Conservation (phyloP, 2,113 vertebrate species). For the Ictalurus punctatus region DNA sequence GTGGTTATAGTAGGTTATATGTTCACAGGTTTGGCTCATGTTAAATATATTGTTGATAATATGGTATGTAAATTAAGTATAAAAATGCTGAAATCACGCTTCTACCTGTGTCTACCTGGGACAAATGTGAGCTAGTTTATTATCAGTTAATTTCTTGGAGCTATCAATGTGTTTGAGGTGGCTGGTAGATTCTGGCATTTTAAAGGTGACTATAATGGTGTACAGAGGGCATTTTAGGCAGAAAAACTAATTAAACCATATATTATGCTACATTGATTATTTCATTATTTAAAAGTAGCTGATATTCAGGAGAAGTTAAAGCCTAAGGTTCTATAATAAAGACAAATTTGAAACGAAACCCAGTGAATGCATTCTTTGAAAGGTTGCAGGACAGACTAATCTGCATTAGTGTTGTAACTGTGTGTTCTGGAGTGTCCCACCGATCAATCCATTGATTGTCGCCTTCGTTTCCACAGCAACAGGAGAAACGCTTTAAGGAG, state of each 20-base stretch:
- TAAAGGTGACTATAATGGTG: not conserved
- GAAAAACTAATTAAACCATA: not conserved
- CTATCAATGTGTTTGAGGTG: not conserved
- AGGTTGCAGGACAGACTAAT: slow-evolving; percentile 18
- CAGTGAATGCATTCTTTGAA: not conserved
- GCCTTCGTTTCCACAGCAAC: slow-evolving; percentile 41
- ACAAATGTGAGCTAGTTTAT: not conserved
- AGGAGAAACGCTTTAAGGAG: slow-evolving; percentile 28
- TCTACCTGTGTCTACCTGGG: too few relatives aligned
- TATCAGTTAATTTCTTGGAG: not conserved
- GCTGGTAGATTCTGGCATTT: not conserved
- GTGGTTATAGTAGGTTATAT: not conserved
- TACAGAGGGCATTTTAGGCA: not conserved
- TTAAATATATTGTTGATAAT: not conserved
- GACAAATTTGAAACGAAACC: not conserved
- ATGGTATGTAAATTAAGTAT: not conserved
- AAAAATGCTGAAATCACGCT: not conserved
- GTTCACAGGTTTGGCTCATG: not conserved
- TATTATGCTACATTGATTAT: not conserved
- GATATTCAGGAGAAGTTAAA: not conserved
- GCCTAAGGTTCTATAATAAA: not conserved
- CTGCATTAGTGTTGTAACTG: slow-evolving; percentile 30
- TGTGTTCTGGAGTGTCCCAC: slow-evolving; percentile 35
- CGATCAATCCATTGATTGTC: slow-evolving; percentile 41
- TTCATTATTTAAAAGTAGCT: not conserved